Conservation (phyloP, 2,888 invertebrate genomes). For the Anticlea derivata region DNA sequence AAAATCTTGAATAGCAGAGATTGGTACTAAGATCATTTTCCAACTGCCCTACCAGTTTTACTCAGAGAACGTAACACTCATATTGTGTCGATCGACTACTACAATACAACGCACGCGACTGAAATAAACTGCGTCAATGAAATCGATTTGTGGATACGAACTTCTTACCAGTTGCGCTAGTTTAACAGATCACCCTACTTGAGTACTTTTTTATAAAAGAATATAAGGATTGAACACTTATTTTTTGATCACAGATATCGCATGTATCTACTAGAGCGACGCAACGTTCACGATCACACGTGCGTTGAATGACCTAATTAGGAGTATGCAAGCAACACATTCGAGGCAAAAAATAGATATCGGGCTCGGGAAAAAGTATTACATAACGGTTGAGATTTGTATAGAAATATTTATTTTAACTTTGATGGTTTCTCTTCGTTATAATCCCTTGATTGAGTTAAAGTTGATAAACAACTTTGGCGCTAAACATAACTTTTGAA, state of each 20-base stretch:
- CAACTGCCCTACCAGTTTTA: too few relatives aligned
- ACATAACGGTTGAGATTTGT: constrained; percentile 5
- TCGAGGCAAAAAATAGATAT: background rate
- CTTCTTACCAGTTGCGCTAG: constrained; percentile 15
- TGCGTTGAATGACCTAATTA: constrained; percentile 19
- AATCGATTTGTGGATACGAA: constrained; percentile 50
- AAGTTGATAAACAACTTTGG: constrained; percentile 36
- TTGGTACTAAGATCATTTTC: too few relatives aligned
- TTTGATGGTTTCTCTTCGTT: constrained; percentile 2
- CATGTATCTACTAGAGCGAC: constrained; percentile 9
- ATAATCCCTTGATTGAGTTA: background rate
- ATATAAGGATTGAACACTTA: constrained; percentile 7
- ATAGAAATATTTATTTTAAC: background rate
- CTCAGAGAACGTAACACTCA: background rate
- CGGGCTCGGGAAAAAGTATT: background rate
- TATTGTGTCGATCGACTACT: constrained; percentile 27
- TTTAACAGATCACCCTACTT: background rate
- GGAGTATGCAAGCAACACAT: constrained; percentile 4
- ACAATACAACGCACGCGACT: constrained; percentile 50
- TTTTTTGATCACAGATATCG: constrained; percentile 12
- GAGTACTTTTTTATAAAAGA: background rate
- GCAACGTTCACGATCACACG: constrained; percentile 14
- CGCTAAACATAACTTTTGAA: constrained; percentile 49
- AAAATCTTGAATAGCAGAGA: too few relatives aligned
- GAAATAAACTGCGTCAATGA: constrained; percentile 58